Evolutionary conservation across 2,888 invertebrate genomes (phyloP), one percentile per base, ranked within the genome.

Genomic region (Druceiella hillmani): DNA sequence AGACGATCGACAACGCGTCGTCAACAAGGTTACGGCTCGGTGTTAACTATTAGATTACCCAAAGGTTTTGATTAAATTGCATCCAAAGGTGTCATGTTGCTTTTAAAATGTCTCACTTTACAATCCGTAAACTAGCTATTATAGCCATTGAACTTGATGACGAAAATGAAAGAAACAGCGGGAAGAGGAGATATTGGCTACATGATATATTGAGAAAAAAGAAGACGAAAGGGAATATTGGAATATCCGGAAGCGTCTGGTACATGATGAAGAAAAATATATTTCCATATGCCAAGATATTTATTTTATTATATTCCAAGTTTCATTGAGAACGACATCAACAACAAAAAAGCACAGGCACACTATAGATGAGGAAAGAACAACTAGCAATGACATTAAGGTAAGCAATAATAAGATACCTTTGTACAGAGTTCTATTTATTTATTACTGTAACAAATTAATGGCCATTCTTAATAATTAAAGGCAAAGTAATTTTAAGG

Each of bases 161-260:
- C 28, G 38, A 38, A 38, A 31, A 37, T 30, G 30, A 36, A 30
- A 14, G 36, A 36, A 36, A 36, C 30, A 20, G 24, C 20, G 30
- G 30, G 30, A 36, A 36, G 25, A 36, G 12, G 30, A 30, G 29
- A 30, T 36, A 36, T 36, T 30, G 22, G 29, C 29, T 36, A 30
- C 36, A 36, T 30, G 30, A 36, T 24, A 36, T 36, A 30, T 36
- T 36, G 29, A 20, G 25, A 32, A 14, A 30, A 35, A n/a, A n/a
- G n/a, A n/a, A n/a, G n/a, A n/a, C n/a, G 39, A 39, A 35, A 31
- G 35, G 24, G 39, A 39, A 35, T 39, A 29, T 35, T 39, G 39
- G 31, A 20, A 34, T 20, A 35, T 35, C 35, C 39, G 29, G 34
- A 39, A 15, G 32, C 34, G 10, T 29, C 25, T 39, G 24, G 17